Percentiles rank a stretch among this genome's conserved stretches.
These are phyloP conservation scores for Lamellibrachia columna DNA, from an alignment of 2,888 invertebrate species.

Conservation along the genomic window DNA sequence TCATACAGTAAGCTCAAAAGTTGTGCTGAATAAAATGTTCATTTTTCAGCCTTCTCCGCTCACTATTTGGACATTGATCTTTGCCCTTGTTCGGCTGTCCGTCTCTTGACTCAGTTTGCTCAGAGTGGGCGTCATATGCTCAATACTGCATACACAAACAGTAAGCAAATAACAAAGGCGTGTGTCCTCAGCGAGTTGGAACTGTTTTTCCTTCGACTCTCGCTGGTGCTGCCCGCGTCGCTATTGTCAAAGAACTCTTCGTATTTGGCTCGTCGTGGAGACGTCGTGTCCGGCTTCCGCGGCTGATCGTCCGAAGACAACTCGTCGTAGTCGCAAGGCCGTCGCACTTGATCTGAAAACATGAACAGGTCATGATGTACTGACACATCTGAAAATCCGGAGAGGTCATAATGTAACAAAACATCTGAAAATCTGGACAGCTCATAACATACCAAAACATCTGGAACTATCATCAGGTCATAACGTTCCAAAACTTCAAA, in stretches of 20 bases:
- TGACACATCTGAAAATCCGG: not conserved
- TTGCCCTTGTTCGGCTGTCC: not conserved
- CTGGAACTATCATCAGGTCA: no score
- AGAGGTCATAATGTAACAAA: no score
- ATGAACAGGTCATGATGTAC: not conserved
- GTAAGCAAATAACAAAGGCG: not conserved
- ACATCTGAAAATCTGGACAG: no score
- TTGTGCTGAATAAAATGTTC: not conserved
- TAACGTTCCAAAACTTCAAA: no score
- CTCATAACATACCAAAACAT: no score
- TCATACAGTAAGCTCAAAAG: not conserved
- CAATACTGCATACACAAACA: not conserved
- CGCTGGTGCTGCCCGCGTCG: not conserved
- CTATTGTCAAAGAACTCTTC: not conserved
- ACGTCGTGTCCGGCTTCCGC: not conserved
- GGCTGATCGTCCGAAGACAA: not conserved
- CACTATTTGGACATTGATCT: not conserved
- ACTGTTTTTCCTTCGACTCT: not conserved
- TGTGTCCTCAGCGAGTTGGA: not conserved
- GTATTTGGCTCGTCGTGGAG: not conserved
- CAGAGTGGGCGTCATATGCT: not conserved
- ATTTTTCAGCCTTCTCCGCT: not conserved
- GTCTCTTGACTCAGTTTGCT: not conserved
- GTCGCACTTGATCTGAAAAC: not conserved
- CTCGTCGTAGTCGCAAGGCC: not conserved